These are phyloP conservation scores for Pelecanus crispus DNA, from an alignment of 2,113 vertebrate species.

Conservation along the genomic window DNA sequence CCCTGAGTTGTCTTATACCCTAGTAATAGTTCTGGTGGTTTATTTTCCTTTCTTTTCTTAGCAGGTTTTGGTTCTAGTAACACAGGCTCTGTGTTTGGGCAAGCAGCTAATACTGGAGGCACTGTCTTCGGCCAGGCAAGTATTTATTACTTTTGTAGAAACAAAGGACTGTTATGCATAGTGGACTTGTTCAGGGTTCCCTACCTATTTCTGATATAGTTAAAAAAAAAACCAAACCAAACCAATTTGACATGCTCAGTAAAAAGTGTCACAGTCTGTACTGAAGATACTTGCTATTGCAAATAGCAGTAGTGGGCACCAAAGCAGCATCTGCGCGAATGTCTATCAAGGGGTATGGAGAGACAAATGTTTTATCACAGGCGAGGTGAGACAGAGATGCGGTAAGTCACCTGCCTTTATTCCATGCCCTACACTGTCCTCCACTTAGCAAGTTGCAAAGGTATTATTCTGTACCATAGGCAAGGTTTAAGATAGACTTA, in stretches of 20 bases:
- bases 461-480: not conserved
- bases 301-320: not conserved
- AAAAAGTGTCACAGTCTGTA: not conserved
- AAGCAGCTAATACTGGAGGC: slow-evolving; percentile 72
- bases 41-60: slow-evolving; percentile 11
- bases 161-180: fast-evolving
- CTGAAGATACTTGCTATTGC: not conserved
- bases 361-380: not conserved
- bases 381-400: not conserved
- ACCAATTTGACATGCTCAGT: not conserved
- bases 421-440: too few species aligned
- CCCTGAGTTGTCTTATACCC: not conserved
- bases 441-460: not conserved
- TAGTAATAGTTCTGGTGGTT: not conserved
- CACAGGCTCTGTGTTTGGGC: slow-evolving; percentile 83
- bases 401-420: not conserved
- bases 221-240: too few species aligned
- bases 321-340: not conserved
- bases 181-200: not conserved
- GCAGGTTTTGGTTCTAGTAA: slow-evolving; percentile 80
- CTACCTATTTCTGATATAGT: not conserved
- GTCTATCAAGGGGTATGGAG: not conserved
- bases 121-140: slow-evolving; percentile 90
- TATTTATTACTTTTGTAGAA: not conserved
- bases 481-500: not conserved